Conservation (phyloP, 2,113 vertebrate genomes). For the Pardalotus punctatus region DNA sequence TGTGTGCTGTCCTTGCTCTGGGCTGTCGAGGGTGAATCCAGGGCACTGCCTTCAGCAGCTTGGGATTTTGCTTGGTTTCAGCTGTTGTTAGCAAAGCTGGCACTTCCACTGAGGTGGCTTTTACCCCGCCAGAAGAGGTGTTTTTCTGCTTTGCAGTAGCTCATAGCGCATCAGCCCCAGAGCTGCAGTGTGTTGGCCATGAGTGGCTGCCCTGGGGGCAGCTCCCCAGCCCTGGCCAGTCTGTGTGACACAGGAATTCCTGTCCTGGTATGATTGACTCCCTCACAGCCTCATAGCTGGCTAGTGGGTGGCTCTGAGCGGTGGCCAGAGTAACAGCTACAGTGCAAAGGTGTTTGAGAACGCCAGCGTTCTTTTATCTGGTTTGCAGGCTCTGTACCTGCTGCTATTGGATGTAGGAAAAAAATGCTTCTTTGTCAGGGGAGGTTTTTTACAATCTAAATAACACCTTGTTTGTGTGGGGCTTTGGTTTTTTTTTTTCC, state of each 20-base stretch:
- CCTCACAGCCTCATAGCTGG: not conserved
- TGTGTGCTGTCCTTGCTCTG: not conserved
- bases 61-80: not conserved
- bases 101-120: not conserved
- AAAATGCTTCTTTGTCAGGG: not conserved
- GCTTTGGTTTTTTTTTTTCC: no score
- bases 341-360: not conserved
- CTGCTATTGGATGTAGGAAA: not conserved
- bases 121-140: accelerated
- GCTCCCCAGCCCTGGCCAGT: not conserved
- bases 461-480: not conserved
- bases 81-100: not conserved
- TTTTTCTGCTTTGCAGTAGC: not conserved
- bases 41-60: not conserved
- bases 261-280: not conserved
- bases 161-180: not conserved
- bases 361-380: not conserved
- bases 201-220: not conserved
- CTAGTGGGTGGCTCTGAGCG: accelerated
- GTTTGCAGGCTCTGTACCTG: not conserved
- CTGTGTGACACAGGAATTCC: accelerated
- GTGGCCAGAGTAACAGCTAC: not conserved
- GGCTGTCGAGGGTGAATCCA: not conserved
- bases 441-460: not conserved
- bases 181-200: accelerated